Percentiles rank a stretch among this genome's conserved stretches.
These are phyloP conservation scores for Himalopsyche japonica DNA, from an alignment of 2,888 invertebrate genomes.

Conservation along the genomic window DNA sequence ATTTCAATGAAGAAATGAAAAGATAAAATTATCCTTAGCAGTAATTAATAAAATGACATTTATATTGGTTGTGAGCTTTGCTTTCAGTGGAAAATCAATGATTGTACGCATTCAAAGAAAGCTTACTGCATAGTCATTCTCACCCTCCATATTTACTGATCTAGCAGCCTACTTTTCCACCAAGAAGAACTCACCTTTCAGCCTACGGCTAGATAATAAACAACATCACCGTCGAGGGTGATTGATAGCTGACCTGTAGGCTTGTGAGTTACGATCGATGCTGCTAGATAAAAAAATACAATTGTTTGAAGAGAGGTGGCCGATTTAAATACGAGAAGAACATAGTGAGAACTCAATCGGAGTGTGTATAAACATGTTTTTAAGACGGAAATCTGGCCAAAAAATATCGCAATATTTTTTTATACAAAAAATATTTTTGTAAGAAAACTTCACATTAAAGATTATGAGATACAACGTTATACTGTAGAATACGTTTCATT, in stretches of 20 bases:
- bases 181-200: not conserved
- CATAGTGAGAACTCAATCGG: not conserved
- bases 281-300: not conserved
- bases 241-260: constrained; percentile 27
- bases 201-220: constrained; percentile 19
- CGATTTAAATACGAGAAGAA: not conserved
- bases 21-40: too few relatives aligned
- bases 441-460: too few relatives aligned
- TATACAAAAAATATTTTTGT: not conserved
- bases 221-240: constrained; percentile 16
- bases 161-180: not conserved
- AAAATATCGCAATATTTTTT: too few relatives aligned
- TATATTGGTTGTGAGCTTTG: too few relatives aligned
- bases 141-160: not conserved
- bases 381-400: not conserved
- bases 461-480: too few relatives aligned
- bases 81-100: not conserved
- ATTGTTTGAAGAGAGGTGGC: not conserved
- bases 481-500: too few relatives aligned
- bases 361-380: not conserved
- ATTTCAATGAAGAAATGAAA: too few relatives aligned
- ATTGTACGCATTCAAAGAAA: not conserved
- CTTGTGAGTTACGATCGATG: constrained; percentile 20
- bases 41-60: too few relatives aligned
- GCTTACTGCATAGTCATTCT: not conserved